These are phyloP conservation scores for Girardia tigrina DNA, from an alignment of 2,888 invertebrate genomes.

Conservation along the genomic window DNA sequence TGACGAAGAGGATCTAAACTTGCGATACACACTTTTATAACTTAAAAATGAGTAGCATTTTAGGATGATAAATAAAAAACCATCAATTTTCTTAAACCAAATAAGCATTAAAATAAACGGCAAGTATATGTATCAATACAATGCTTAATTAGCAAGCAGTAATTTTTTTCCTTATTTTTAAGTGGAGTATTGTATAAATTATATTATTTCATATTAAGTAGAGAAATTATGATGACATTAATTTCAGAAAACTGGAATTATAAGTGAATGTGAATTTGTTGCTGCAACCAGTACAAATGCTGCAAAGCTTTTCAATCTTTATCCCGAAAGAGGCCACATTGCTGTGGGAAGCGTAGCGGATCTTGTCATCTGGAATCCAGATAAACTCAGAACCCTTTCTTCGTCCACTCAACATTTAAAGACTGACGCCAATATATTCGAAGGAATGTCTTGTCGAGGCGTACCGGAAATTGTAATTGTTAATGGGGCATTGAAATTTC, in stretches of 20 bases:
- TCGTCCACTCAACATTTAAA: neutral
- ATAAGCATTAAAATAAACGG: too few species aligned
- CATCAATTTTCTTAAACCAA: too few species aligned
- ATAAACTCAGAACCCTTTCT: neutral
- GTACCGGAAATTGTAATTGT: neutral
- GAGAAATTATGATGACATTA: too few species aligned
- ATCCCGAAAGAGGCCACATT: neutral
- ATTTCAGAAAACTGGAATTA: constrained; percentile 11
- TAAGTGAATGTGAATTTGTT: neutral
- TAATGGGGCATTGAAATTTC: neutral
- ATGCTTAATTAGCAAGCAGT: too few species aligned
- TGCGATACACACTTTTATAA: too few species aligned
- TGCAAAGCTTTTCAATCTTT: constrained; percentile 11
- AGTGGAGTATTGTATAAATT: too few species aligned
- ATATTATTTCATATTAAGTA: too few species aligned
- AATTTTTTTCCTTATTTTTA: too few species aligned
- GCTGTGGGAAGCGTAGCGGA: constrained; percentile 12
- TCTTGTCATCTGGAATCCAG: constrained; percentile 6
- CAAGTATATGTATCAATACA: too few species aligned
- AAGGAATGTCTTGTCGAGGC: constrained; percentile 2
- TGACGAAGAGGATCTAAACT: too few species aligned
- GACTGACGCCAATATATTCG: neutral
- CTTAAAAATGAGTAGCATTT: too few species aligned
- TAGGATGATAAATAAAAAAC: too few species aligned
- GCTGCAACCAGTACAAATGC: neutral